Evolutionary conservation across 2,888 invertebrate species (phyloP).

Genomic region (Tenthredo scrophulariae): DNA sequence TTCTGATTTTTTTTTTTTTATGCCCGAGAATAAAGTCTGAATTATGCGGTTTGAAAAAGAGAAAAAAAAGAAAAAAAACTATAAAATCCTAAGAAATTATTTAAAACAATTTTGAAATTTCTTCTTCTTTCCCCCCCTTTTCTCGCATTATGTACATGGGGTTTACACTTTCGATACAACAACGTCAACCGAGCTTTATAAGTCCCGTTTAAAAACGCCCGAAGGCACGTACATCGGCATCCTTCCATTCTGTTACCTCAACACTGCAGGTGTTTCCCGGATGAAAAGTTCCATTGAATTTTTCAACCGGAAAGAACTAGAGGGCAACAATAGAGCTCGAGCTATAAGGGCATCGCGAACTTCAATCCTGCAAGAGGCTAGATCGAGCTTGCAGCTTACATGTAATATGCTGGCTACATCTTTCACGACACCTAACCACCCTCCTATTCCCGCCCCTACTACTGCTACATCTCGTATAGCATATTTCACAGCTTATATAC

Average conservation of each 20-base stretch:
- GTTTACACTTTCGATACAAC: not conserved
- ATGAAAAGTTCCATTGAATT: slow-evolving; percentile 33
- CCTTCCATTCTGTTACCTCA: slow-evolving; percentile 4
- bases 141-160: not conserved
- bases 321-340: not conserved
- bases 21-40: not conserved
- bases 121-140: not conserved
- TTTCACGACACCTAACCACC: slow-evolving; percentile 1
- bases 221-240: not conserved
- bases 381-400: slow-evolving; percentile 33
- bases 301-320: not conserved
- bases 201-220: not conserved
- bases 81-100: not conserved
- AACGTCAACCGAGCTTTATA: not conserved
- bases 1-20: not conserved
- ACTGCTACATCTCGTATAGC: not conserved
- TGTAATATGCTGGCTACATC: slow-evolving; percentile 35
- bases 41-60: not conserved
- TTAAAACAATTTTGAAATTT: not conserved
- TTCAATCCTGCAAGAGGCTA: slow-evolving; percentile 11
- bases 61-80: not conserved
- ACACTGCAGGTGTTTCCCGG: slow-evolving; percentile 28
- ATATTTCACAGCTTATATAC: slow-evolving; percentile 18
- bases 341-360: not conserved
- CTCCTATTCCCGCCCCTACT: not conserved